Conservation (phyloP, 2,797 vertebrate genomes). For the Prionace glauca region DNA sequence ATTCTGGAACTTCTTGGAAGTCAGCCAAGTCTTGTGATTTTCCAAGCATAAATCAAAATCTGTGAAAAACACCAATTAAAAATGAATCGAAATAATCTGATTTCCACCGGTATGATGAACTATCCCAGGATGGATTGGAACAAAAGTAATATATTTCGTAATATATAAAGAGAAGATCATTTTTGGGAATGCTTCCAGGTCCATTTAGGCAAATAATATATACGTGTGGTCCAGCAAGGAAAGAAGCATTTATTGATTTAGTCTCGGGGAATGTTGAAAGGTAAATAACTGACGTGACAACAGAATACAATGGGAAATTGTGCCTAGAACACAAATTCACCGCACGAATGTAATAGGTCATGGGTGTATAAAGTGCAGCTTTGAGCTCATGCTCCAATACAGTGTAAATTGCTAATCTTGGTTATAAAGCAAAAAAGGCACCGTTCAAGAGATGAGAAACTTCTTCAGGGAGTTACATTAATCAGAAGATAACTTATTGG, state of each 20-base stretch:
- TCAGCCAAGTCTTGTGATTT: slow-evolving; percentile 24
- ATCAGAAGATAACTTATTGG: neutral
- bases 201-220: neutral
- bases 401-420: neutral
- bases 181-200: neutral
- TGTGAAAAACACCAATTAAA: slow-evolving; percentile 36
- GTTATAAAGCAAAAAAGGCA: neutral
- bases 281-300: neutral
- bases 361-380: neutral
- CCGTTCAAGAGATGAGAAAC: neutral
- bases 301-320: neutral
- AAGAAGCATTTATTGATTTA: neutral
- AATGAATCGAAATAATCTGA: neutral
- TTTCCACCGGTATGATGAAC: neutral
- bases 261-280: neutral
- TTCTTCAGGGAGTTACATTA: neutral
- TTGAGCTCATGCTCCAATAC: neutral
- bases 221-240: neutral
- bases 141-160: neutral
- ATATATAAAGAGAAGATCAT: neutral
- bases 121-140: neutral
- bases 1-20: slow-evolving; percentile 24
- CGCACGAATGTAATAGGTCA: neutral
- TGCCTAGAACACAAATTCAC: neutral
- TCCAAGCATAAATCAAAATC: slow-evolving; percentile 28